A percentile compares a stretch with the other conserved stretches of the same genome.
Evolutionary conservation across 1,140 invertebrate genomes (phyloP).

Genomic region (Anthonomus grandis): DNA sequence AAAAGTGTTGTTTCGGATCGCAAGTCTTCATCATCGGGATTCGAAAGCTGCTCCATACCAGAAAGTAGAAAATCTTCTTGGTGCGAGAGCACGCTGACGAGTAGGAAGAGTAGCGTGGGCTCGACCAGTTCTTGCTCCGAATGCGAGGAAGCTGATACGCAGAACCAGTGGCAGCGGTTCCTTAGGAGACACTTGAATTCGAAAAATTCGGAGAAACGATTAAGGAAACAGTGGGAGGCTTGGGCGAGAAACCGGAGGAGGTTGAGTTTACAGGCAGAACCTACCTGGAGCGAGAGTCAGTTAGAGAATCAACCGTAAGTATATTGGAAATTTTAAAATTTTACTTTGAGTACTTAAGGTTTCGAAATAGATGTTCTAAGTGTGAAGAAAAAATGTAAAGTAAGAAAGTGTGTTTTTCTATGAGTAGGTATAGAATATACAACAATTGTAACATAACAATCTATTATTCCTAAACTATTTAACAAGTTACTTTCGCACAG

Average conservation of each 20-base stretch:
- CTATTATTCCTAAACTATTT: too few relatives aligned
- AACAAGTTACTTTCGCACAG: too few relatives aligned
- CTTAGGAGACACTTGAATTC: constrained; percentile 56
- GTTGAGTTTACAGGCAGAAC: constrained; percentile 37
- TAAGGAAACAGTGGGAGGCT: constrained; percentile 55
- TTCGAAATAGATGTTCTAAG: too few relatives aligned
- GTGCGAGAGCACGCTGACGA: constrained; percentile 38
- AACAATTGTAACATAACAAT: too few relatives aligned
- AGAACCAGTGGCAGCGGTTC: constrained; percentile 56
- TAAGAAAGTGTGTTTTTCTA: too few relatives aligned
- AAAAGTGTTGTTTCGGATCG: constrained; percentile 37
- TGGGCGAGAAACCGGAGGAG: constrained; percentile 56
- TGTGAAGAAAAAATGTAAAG: too few relatives aligned
- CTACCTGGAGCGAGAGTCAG: constrained; percentile 16
- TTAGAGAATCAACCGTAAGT: constrained; percentile 39
- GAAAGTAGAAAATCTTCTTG: constrained; percentile 38
- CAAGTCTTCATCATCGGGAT: constrained; percentile 38
- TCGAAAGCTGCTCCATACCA: constrained; percentile 39
- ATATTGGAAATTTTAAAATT: not conserved
- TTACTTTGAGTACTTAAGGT: not conserved
- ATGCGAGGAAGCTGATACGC: constrained; percentile 51
- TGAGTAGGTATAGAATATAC: too few relatives aligned
- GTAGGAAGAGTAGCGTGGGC: constrained; percentile 54
- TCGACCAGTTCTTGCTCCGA: constrained; percentile 56
- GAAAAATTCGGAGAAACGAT: constrained; percentile 53